phyloP scores from a whole-genome alignment of 2,797 vertebrate genomes.

The Leptodactylus fallax region DNA sequence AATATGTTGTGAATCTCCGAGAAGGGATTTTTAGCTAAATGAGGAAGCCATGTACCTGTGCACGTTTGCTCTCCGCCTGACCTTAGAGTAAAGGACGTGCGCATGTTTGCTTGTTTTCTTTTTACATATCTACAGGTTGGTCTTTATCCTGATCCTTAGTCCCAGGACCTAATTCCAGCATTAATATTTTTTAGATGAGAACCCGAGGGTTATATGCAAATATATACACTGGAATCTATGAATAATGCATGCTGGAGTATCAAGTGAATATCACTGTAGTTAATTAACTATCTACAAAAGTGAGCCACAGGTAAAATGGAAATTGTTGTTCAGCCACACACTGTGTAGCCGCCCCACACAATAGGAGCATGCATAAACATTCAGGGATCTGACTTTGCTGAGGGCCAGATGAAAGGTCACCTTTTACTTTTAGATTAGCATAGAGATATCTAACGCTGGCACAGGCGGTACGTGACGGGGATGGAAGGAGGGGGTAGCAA shows the following conservation, averaged over 20 bases:
- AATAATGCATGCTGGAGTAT: slow-evolving; percentile 34
- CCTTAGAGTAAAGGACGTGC: neutral
- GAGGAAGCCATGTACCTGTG: slow-evolving; percentile 35
- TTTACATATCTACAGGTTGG: neutral
- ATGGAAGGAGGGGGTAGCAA: neutral
- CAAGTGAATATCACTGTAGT: slow-evolving; percentile 14
- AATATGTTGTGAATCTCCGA: neutral
- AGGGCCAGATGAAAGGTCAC: neutral
- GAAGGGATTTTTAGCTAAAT: slow-evolving; percentile 47
- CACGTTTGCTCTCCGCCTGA: neutral
- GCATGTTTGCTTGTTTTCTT: neutral
- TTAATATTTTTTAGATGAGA: slow-evolving; percentile 38
- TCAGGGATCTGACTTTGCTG: neutral
- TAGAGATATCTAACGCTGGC: neutral
- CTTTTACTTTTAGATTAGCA: slow-evolving; percentile 7
- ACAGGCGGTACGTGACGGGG: neutral
- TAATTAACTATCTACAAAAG: slow-evolving; percentile 29
- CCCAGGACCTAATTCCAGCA: neutral
- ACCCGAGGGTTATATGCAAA: slow-evolving; percentile 44
- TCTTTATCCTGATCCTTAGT: neutral
- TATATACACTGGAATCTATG: slow-evolving; percentile 20
- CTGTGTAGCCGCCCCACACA: neutral
- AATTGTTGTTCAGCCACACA: slow-evolving; percentile 13
- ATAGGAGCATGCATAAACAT: neutral
- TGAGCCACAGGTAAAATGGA: slow-evolving; percentile 19